Base-by-base conservation (phyloP, 2,113 vertebrate species). In the Tenebrosternarchus preto region DNA sequence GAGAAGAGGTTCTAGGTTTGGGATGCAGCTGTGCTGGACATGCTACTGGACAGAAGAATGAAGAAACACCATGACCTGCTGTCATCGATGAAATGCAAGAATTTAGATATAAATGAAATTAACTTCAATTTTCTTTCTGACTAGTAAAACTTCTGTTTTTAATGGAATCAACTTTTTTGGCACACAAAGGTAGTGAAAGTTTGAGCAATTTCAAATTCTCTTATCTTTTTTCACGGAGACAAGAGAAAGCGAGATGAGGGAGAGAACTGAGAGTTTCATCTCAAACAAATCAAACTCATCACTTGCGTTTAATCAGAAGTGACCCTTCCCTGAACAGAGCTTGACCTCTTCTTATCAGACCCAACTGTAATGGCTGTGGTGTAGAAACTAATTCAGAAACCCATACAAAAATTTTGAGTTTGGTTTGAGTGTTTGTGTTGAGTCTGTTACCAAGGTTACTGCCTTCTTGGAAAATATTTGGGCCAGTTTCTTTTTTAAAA, bases 291-390 rank as follows among this genome's bases (percentile, higher is more conserved):
- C 15, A 33, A 39, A 9, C 20, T 68, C 64, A 68, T 68, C 36
- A 36, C 33, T 27, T 66, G 29, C 27, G 27, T 66, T 33, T 19
- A 39, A 36, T 39, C 33, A 39, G 31, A 39, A 12, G 31, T 39
- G 64, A 68, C 20, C 64, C 33, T 39, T 3, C 15, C 5, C 33
- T 68, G 31, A 22, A 1, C 8, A 3, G 20, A 20, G 33, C 9
- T 1, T n/a, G 8, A 11, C 33, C 33, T 33, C 20, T 67, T 17
- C 20, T 6, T 36, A 20, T 31, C n/a, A 68, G 63, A 66, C 29
- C 33, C 63, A 66, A n/a, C 64, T 68, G 64, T 39, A 68, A 36
- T 39, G 36, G 31, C 4, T 68, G 31, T 68, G 39, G 39, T 68
- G 1, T 20, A 22, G 64, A 36, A 17, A 7, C 19, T 17, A 19